These are phyloP conservation scores for Bellardia pandia DNA, from an alignment of 2,888 invertebrate species.

Conservation along the genomic window DNA sequence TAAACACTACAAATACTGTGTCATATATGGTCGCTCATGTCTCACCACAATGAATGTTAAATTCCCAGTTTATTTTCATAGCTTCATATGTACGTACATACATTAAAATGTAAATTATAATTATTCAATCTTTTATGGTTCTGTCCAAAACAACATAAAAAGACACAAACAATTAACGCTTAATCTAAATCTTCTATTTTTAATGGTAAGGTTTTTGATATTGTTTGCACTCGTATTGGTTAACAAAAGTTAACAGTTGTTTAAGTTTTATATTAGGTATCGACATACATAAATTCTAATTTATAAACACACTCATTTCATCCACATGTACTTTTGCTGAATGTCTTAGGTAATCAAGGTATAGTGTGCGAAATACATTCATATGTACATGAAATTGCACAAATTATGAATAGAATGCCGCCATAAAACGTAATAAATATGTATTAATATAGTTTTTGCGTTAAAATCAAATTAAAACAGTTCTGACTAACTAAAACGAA, in stretches of 20 bases:
- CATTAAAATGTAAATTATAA: neutral
- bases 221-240: conserved; percentile 5
- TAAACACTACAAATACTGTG: neutral
- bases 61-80: neutral
- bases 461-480: neutral
- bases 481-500: neutral
- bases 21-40: neutral
- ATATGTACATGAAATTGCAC: neutral
- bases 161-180: conserved; percentile 22
- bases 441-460: neutral
- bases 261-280: conserved; percentile 19
- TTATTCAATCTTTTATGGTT: conserved; percentile 38
- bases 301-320: neutral
- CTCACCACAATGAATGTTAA: neutral
- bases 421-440: conserved; percentile 1
- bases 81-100: neutral
- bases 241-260: conserved; percentile 38
- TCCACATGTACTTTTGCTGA: neutral
- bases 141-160: neutral
- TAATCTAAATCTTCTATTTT: conserved; percentile 10
- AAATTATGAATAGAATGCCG: conserved; percentile 9
- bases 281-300: conserved; percentile 47
- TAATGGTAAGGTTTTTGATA: neutral
- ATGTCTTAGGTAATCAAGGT: conserved; percentile 32
- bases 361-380: conserved; percentile 1